phyloP scores from a whole-genome alignment of 2,113 vertebrate genomes.

The Ictalurus punctatus region DNA sequence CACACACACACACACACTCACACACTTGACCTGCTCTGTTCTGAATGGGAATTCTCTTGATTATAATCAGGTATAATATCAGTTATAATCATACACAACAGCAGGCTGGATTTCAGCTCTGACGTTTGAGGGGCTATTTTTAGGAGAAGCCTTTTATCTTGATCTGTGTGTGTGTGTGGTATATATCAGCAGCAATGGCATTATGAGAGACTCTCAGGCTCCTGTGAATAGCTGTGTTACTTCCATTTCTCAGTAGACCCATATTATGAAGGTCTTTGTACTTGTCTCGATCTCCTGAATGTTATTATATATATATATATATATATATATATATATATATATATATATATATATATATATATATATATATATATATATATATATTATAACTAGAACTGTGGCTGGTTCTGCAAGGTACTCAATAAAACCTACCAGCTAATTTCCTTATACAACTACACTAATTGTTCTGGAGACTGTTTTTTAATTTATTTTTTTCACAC shows the following conservation, averaged over 20 bases:
- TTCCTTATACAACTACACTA: too few relatives aligned
- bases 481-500: too few relatives aligned
- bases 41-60: conserved; percentile 37
- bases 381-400: too few relatives aligned
- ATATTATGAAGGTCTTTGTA: neutral
- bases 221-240: neutral
- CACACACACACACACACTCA: neutral
- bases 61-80: conserved; percentile 40
- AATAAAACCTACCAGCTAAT: too few relatives aligned
- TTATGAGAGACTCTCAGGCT: neutral
- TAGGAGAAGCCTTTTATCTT: conserved; percentile 32
- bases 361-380: too few relatives aligned
- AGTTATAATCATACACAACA: conserved; percentile 16
- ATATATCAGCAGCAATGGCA: neutral
- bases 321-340: too few relatives aligned
- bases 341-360: too few relatives aligned
- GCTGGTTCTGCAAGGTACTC: too few relatives aligned
- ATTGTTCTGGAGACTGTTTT: too few relatives aligned
- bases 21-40: neutral
- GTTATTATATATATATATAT: neutral
- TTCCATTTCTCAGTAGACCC: neutral
- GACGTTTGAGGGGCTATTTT: conserved; percentile 44
- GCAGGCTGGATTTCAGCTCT: conserved; percentile 28
- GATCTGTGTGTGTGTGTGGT: conserved; percentile 17
- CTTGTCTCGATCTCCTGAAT: neutral